Conservation (phyloP, 2,797 vertebrate genomes). For the Bovichtus variegatus region DNA sequence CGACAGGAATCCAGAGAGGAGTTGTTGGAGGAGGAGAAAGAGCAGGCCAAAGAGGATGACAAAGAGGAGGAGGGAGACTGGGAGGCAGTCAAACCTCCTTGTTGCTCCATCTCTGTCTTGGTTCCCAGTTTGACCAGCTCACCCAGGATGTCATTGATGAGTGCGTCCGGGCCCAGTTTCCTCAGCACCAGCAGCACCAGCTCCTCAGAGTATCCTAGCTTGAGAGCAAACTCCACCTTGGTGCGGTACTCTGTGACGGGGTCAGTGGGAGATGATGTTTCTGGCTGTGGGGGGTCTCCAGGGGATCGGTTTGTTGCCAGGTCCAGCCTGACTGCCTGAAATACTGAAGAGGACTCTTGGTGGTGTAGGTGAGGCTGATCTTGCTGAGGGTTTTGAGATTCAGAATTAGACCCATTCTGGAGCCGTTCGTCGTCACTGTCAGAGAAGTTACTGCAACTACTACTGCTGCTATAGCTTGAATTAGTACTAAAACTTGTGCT, state of each 20-base stretch:
- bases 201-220: conserved; percentile 95
- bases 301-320: conserved; percentile 78
- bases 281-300: conserved; percentile 76
- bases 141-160: conserved; percentile 96
- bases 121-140: conserved; percentile 98
- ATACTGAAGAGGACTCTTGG: conserved; percentile 36
- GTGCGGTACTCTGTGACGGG: conserved; percentile 89
- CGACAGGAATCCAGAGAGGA: conserved; percentile 87
- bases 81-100: conserved; percentile 43
- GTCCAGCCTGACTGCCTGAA: conserved; percentile 79
- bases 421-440: conserved; percentile 91
- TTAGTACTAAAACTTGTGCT: conserved; percentile 64
- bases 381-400: conserved; percentile 32
- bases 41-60: conserved; percentile 69
- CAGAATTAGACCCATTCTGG: conserved; percentile 61
- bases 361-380: conserved; percentile 8
- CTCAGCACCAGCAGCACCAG: conserved; percentile 94
- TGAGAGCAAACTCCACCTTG: conserved; percentile 97
- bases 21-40: conserved; percentile 73
- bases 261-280: conserved; percentile 82
- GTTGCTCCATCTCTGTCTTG: conserved; percentile 89
- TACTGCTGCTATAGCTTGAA: conserved; percentile 69
- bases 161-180: conserved; percentile 94
- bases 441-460: conserved; percentile 79
- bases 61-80: conserved; percentile 66